Base-by-base conservation (phyloP, 1,140 invertebrate genomes). In the Lepidurus arcticus region DNA sequence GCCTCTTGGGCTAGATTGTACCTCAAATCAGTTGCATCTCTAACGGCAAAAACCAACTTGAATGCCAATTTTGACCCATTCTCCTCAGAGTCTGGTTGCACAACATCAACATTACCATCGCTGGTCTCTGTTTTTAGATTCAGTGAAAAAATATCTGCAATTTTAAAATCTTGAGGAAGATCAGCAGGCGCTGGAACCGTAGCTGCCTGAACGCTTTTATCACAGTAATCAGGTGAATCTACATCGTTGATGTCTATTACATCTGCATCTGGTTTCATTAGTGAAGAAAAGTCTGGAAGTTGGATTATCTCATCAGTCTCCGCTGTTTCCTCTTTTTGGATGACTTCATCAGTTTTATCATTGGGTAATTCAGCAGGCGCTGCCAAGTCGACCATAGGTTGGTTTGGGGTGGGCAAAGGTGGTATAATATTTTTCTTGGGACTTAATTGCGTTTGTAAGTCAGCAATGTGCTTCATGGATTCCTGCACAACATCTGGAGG, bases 261-360 rank as follows among this genome's bases (percentile, higher is more conserved):
- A 13, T 65, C 6, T 65, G 16, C 53, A 65, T 65, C 21, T 65
- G 21, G 13, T 13, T 65, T 65, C 16, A 65, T 65, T 7, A 65
- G 53, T 13, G 53, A 65, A 7, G 53, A 65, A 65, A 65, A 65
- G 53, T 65, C 53, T n/a, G 53, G 53, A 65, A 65, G 53, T n/a
- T 65, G 53, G 8, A 13, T 21, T 65, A 65, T n/a, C 16, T 65
- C 53, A 13, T 65, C 53, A 13, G n/a, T 16, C 53, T 9, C 16
- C 13, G 13, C 6, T 65, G 16, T 7, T 65, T 65, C 16, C 53
- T n/a, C 9, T 65, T 21, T 65, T 65, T 16, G 13, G 53, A 65
- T 65, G 13, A 16, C 16, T 65, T 65, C 13, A 65, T 65, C n/a
- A 3, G 34, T 34, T 34, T 34, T 34, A 34, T 34, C 34, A 0